Evolutionary conservation across 2,113 vertebrate genomes (phyloP).

Genomic region (Antechinus stuartii): DNA sequence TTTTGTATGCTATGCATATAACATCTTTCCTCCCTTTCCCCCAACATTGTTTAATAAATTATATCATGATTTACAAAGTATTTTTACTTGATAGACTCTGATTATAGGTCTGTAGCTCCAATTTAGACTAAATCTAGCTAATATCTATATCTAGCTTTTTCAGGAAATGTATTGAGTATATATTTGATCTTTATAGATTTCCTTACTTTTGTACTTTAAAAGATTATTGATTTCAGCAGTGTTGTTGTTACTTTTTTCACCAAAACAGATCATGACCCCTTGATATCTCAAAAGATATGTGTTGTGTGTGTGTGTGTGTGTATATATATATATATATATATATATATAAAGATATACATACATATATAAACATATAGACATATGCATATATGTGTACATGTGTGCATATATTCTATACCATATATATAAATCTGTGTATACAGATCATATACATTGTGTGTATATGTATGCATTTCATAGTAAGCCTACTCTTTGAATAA

Average conservation of each 20-base stretch:
- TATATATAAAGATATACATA: no score
- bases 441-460: no score
- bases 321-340: neutral
- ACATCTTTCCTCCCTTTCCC: no score
- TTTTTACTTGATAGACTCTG: neutral
- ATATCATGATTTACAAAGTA: neutral
- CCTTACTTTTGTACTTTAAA: neutral
- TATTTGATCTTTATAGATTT: neutral
- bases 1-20: neutral
- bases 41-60: neutral
- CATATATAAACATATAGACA: no score
- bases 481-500: neutral
- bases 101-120: neutral
- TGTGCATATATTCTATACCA: neutral
- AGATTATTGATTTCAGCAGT: neutral
- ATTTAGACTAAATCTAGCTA: neutral
- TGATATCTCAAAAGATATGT: neutral
- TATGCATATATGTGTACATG: neutral
- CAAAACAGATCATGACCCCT: neutral
- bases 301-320: neutral
- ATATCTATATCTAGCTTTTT: neutral
- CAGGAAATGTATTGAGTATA: neutral
- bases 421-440: neutral
- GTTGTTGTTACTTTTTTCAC: neutral
- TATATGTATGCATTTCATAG: neutral